A percentile compares a stretch with the other conserved stretches of the same genome.
Evolutionary conservation across 2,113 vertebrate genomes (phyloP).

Genomic region (Daphoenositta chrysoptera): DNA sequence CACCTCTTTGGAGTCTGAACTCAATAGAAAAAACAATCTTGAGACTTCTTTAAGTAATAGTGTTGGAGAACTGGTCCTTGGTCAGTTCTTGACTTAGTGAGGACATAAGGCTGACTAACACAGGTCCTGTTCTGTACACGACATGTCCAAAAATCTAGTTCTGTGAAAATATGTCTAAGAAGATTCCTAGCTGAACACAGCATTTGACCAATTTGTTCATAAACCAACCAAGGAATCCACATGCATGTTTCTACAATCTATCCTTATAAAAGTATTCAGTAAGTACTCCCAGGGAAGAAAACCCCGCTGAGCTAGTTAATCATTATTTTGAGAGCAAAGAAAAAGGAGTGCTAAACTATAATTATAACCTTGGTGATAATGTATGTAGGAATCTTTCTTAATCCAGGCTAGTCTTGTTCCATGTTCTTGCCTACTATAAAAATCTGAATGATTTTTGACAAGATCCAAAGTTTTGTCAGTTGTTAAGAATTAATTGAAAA

Average conservation of each 20-base stretch:
- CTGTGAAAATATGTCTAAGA: background rate
- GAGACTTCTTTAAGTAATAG: background rate
- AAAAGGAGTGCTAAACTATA: conserved; percentile 24
- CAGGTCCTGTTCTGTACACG: background rate
- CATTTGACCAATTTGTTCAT: background rate
- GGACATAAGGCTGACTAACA: background rate
- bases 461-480: conserved; percentile 82
- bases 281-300: background rate
- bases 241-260: background rate
- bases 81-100: background rate
- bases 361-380: conserved; percentile 39
- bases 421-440: conserved; percentile 60
- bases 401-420: conserved; percentile 38
- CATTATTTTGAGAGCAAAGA: conserved; percentile 23
- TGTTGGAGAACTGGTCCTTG: background rate
- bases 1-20: background rate
- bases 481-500: conserved; percentile 86
- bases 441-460: conserved; percentile 77
- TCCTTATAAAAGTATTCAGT: background rate
- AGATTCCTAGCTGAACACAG: background rate
- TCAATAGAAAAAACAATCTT: background rate
- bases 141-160: background rate
- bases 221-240: background rate
- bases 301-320: conserved; percentile 38
- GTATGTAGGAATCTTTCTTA: conserved; percentile 6